Base-by-base conservation (phyloP, 2,888 invertebrate genomes). In the Meganola albula region DNA sequence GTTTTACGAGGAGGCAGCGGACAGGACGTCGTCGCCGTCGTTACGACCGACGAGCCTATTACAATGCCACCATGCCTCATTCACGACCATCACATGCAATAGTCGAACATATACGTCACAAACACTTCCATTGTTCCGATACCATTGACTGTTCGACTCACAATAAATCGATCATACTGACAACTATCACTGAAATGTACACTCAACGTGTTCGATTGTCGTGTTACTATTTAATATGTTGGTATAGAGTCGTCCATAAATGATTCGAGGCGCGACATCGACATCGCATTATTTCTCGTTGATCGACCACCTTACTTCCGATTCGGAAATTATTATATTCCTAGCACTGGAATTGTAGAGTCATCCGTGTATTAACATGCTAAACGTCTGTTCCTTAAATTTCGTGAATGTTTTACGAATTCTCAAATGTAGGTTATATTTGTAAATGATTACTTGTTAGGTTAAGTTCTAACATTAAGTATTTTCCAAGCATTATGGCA, bases 21-120 rank as follows among this genome's bases (percentile, higher is more conserved):
- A 82, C 82, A 83, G 84, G 84, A 85, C 85, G 85, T 84, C 78
- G 83, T 84, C 78, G 83, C 76, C 79, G 79, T 79, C 84, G 83
- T 84, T 77, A 76, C 71, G 75, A 79, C 80, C 74, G 74, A 65
- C 74, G 73, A 76, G 72, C 79, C 84, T 76, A 80, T 80, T 77
- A 82, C 80, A 80, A 83, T 83, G 74, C 80, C 73, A 75, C 78
- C 74, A 68, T 72, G 75, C 74, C 64, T 74, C 78, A 72, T 72
- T 71, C 71, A 63, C 67, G 60, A 67, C 68, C 70, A 69, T 66
- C 67, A 63, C 64, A 60, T 62, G 58, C 61, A 54, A 70, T 64
- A 59, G 53, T 62, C 53, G 52, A 52, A 61, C 58, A 52, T 58
- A 56, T 59, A 58, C 43, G 49, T 50, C 55, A 62, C 58, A 63